Percentiles rank a stretch among this genome's conserved stretches.
These are phyloP conservation scores for Sialis fuliginosa DNA, from an alignment of 2,888 invertebrate species.

Conservation along the genomic window DNA sequence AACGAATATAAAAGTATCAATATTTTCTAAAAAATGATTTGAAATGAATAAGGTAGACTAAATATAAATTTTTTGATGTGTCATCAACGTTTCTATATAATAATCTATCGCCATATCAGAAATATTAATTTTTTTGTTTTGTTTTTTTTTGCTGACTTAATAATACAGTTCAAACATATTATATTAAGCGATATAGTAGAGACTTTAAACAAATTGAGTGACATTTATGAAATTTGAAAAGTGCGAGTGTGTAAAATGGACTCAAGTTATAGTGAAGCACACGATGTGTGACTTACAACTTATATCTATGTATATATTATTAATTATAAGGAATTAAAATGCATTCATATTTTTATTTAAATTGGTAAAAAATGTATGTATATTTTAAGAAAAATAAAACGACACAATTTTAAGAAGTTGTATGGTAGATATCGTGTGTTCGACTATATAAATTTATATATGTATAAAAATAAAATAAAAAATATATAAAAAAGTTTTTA, in stretches of 20 bases:
- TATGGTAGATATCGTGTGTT: neutral
- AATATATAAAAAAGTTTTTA: conserved; percentile 5
- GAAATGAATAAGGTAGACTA: too few species aligned
- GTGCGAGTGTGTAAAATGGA: neutral
- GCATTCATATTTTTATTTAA: too few species aligned
- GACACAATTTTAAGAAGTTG: neutral
- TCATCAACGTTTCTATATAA: too few species aligned
- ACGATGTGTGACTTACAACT: too few species aligned
- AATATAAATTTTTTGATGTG: too few species aligned
- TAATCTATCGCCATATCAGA: neutral
- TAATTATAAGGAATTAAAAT: too few species aligned
- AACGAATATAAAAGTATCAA: neutral
- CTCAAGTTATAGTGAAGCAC: neutral
- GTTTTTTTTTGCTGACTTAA: neutral
- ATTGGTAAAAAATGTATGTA: too few species aligned
- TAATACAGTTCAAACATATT: neutral
- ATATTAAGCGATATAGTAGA: conserved; percentile 2
- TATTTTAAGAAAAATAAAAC: too few species aligned
- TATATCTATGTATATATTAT: too few species aligned
- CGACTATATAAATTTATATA: conserved; percentile 1
- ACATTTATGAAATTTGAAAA: conserved; percentile 21
- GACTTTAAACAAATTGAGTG: conserved; percentile 24
- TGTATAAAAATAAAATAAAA: conserved; percentile 2
- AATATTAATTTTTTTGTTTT: neutral
- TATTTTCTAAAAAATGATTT: neutral